phyloP scores from a whole-genome alignment of 2,888 invertebrate genomes.

The Morinoia aosen region DNA sequence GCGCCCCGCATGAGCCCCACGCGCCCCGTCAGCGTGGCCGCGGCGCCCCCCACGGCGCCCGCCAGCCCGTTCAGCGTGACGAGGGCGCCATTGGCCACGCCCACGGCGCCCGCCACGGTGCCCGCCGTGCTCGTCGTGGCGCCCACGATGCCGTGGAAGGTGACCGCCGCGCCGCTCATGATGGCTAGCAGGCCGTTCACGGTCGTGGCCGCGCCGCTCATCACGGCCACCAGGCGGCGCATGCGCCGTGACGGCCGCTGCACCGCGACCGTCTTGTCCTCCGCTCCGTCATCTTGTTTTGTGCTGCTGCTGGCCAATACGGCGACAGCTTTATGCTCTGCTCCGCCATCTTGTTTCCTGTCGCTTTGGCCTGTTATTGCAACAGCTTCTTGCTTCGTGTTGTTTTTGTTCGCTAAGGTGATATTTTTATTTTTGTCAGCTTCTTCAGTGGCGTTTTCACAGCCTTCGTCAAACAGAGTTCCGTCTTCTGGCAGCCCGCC shows the following conservation, averaged over 20 bases:
- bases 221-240: constrained; percentile 14
- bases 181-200: constrained; percentile 22
- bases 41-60: constrained; percentile 28
- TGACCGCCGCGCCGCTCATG: constrained; percentile 37
- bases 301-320: neutral
- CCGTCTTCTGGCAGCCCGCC: neutral
- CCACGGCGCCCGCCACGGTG: constrained; percentile 52
- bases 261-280: neutral
- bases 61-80: constrained; percentile 50
- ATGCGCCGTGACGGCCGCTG: neutral
- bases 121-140: neutral
- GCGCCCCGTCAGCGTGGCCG: constrained; percentile 49
- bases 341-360: neutral
- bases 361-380: no score
- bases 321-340: neutral
- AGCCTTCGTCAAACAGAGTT: neutral
- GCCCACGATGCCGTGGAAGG: constrained; percentile 13
- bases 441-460: neutral
- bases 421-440: neutral
- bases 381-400: neutral
- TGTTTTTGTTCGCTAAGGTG: neutral
- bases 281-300: neutral
- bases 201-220: constrained; percentile 51
- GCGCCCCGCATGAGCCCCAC: constrained; percentile 24
- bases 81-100: constrained; percentile 54